Evolutionary conservation across 1,140 invertebrate species (phyloP), one percentile per base, ranked within the genome.

Genomic region (Pseudachorutes palmiensis): DNA sequence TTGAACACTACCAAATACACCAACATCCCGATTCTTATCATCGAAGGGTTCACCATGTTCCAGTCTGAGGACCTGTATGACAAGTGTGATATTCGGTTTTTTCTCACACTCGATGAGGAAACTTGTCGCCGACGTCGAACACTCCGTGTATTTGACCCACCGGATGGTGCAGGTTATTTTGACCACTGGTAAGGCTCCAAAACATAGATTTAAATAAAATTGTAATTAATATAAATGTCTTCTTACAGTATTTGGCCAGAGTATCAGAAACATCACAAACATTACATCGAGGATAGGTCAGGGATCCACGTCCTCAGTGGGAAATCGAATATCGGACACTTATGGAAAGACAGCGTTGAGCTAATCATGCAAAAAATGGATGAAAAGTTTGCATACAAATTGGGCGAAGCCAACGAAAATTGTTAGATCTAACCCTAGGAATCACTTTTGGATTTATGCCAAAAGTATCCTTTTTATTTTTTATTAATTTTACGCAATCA

Each of bases 161-260:
- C 67, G 32, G 72, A 73, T 63, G 31, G 58, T 19, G 67, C 69
- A 22, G 70, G 67, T 16, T 73, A 71, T 41, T 73, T 73, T 59
- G 69, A 73, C 1, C 41, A 69, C 5, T 59, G 55, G 51, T 55
- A 55, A 55, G 3, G 5, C 36, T 41, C n/a, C n/a, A n/a, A n/a
- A n/a, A n/a, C n/a, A n/a, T n/a, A n/a, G n/a, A n/a, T n/a, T n/a
- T n/a, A n/a, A n/a, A n/a, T n/a, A n/a, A n/a, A n/a, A n/a, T n/a
- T n/a, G n/a, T n/a, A n/a, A n/a, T n/a, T n/a, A n/a, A n/a, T n/a
- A n/a, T n/a, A n/a, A n/a, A n/a, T n/a, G n/a, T n/a, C n/a, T n/a
- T n/a, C n/a, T 49, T 55, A 14, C 24, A 55, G 51, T 29, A 65
- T 73, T 55, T 73, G 72, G 72, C 72, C 72, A 24, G 67, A 70